These are phyloP conservation scores for Ictalurus furcatus DNA, from an alignment of 2,113 vertebrate species.

Conservation along the genomic window DNA sequence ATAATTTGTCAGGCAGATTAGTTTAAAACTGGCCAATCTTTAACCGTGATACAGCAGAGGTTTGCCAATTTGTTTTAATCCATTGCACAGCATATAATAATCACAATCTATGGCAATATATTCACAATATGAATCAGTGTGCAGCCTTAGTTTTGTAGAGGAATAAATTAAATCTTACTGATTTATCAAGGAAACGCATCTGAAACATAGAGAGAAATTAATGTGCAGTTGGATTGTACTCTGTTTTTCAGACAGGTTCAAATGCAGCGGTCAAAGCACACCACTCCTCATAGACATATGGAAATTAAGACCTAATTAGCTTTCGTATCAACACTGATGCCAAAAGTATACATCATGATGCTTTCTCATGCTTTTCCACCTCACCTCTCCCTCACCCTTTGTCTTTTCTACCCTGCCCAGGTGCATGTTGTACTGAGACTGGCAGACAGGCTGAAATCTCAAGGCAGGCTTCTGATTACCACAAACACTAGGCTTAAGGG, in stretches of 20 bases:
- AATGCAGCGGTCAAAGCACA: background rate
- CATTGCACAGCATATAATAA: background rate
- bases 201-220: background rate
- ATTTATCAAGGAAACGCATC: background rate
- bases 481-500: slow-evolving; percentile 47
- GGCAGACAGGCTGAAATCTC: slow-evolving; percentile 35
- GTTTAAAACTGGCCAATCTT: background rate
- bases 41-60: background rate
- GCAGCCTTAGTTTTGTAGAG: background rate
- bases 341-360: background rate
- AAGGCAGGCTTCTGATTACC: slow-evolving; percentile 51
- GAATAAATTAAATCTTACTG: background rate
- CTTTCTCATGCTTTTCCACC: background rate
- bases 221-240: background rate
- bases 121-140: background rate
- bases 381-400: background rate
- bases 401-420: slow-evolving; percentile 8
- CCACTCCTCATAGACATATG: background rate
- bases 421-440: slow-evolving; percentile 14
- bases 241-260: background rate
- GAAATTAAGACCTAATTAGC: background rate
- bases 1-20: background rate
- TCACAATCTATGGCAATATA: background rate
- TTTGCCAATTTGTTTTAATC: background rate
- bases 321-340: background rate